Evolutionary conservation across 1,140 invertebrate species (phyloP).

Genomic region (Drosophila repleta): DNA sequence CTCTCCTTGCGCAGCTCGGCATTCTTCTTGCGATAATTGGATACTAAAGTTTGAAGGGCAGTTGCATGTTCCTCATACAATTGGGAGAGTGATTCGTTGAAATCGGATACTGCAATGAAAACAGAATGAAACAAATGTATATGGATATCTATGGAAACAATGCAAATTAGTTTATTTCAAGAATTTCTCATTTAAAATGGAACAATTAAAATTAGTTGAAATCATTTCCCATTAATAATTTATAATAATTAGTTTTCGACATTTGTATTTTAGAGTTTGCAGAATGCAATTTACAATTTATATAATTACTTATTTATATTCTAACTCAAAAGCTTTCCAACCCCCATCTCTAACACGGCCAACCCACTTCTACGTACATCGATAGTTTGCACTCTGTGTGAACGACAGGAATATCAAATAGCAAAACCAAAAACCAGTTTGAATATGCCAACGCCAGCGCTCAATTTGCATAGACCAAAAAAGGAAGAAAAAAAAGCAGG

Average conservation of each 20-base stretch:
- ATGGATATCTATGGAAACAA: background rate
- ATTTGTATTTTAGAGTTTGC: too few relatives aligned
- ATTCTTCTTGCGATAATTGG: slow-evolving; percentile 94
- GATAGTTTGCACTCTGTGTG: background rate
- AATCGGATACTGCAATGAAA: slow-evolving; percentile 94
- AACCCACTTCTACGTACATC: slow-evolving; percentile 1
- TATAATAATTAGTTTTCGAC: too few relatives aligned
- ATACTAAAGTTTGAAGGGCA: slow-evolving; percentile 94
- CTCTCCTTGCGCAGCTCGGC: slow-evolving; percentile 94
- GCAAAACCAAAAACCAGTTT: slow-evolving; percentile 6
- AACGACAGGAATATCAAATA: slow-evolving; percentile 1
- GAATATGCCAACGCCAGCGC: background rate
- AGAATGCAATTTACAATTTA: background rate
- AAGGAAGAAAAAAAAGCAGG: too few relatives aligned
- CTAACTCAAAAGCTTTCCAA: background rate
- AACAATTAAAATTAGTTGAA: too few relatives aligned
- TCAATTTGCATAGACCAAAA: slow-evolving; percentile 31
- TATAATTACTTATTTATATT: background rate
- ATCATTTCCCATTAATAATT: too few relatives aligned
- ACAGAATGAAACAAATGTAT: background rate
- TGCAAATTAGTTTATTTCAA: background rate
- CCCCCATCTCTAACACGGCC: too few relatives aligned
- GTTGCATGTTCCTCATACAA: slow-evolving; percentile 96
- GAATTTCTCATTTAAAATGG: too few relatives aligned
- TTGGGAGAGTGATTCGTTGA: slow-evolving; percentile 95